These are phyloP conservation scores for Phytoseiulus persimilis DNA, from an alignment of 2,888 invertebrate genomes.

Conservation along the genomic window DNA sequence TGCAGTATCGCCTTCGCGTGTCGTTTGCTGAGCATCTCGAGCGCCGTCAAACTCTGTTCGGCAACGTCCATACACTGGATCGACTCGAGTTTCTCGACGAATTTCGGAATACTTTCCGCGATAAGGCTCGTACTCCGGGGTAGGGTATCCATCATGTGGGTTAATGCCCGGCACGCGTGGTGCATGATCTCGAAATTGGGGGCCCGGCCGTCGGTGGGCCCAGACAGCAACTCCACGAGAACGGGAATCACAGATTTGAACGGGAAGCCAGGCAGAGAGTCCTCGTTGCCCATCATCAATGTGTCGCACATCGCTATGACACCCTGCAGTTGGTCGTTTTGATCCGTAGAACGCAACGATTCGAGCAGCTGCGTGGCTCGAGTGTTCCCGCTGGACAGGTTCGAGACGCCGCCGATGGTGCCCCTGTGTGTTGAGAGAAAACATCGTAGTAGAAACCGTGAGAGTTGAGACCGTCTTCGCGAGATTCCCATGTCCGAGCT, in stretches of 20 bases:
- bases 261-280: constrained; percentile 94
- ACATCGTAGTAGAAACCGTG: neutral
- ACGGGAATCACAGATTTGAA: constrained; percentile 95
- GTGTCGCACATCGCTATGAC: constrained; percentile 98
- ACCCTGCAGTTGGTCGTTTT: constrained; percentile 88
- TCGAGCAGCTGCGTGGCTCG: constrained; percentile 77
- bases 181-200: constrained; percentile 98
- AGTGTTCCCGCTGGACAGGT: constrained; percentile 14
- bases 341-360: constrained; percentile 85
- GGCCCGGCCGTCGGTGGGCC: constrained; percentile 13
- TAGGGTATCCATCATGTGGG: constrained; percentile 97
- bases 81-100: constrained; percentile 89
- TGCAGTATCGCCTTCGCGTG: constrained; percentile 93
- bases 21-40: constrained; percentile 89
- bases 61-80: constrained; percentile 99
- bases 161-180: constrained; percentile 92
- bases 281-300: constrained; percentile 97
- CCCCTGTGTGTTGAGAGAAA: constrained; percentile 52
- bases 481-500: neutral
- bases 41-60: constrained; percentile 90
- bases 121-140: constrained; percentile 92
- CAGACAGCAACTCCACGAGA: constrained; percentile 73
- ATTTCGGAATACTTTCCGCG: constrained; percentile 91
- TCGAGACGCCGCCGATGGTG: constrained; percentile 33
- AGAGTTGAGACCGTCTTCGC: neutral